Percentiles rank a stretch among this genome's conserved stretches.
Evolutionary conservation across 2,113 vertebrate genomes (phyloP).

Genomic region (Syngnathus floridae): DNA sequence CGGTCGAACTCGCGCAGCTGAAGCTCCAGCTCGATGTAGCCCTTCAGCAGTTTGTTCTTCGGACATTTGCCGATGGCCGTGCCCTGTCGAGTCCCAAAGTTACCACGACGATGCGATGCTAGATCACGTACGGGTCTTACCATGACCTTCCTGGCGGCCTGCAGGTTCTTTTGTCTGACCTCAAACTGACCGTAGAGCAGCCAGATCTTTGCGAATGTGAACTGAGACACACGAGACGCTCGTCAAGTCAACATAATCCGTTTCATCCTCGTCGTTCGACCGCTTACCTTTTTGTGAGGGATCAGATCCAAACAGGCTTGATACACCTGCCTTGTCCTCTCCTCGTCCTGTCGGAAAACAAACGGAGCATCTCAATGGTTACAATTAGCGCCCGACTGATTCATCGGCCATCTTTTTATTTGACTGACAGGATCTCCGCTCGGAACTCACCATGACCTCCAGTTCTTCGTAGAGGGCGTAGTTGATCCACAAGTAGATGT

Average conservation of each 20-base stretch:
- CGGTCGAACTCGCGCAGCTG: slow-evolving; percentile 94
- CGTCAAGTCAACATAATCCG: not conserved
- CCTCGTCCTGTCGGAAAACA: slow-evolving; percentile 75
- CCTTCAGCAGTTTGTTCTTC: slow-evolving; percentile 97
- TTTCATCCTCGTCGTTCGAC: not conserved
- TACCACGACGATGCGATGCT: not conserved
- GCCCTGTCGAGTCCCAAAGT: slow-evolving; percentile 66
- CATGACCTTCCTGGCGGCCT: slow-evolving; percentile 82
- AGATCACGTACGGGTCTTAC: slow-evolving; percentile 50
- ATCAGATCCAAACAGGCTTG: slow-evolving; percentile 90
- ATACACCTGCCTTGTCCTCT: slow-evolving; percentile 91
- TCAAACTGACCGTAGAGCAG: slow-evolving; percentile 90
- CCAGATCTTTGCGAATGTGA: slow-evolving; percentile 98
- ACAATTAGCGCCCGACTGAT: too few species aligned
- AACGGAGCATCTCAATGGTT: not conserved
- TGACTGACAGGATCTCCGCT: too few species aligned
- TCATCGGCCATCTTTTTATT: too few species aligned
- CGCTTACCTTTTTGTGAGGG: slow-evolving; percentile 88
- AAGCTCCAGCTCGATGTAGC: slow-evolving; percentile 93
- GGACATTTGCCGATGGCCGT: slow-evolving; percentile 90
- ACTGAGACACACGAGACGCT: slow-evolving; percentile 66
- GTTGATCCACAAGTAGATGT: slow-evolving; percentile 97
- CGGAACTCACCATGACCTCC: slow-evolving; percentile 81
- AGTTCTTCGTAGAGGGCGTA: slow-evolving; percentile 93
- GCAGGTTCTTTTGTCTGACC: slow-evolving; percentile 93